Percentiles rank a stretch among this genome's conserved stretches.
phyloP scores from a whole-genome alignment of 2,797 vertebrate genomes.

The Geotrypetes seraphini region DNA sequence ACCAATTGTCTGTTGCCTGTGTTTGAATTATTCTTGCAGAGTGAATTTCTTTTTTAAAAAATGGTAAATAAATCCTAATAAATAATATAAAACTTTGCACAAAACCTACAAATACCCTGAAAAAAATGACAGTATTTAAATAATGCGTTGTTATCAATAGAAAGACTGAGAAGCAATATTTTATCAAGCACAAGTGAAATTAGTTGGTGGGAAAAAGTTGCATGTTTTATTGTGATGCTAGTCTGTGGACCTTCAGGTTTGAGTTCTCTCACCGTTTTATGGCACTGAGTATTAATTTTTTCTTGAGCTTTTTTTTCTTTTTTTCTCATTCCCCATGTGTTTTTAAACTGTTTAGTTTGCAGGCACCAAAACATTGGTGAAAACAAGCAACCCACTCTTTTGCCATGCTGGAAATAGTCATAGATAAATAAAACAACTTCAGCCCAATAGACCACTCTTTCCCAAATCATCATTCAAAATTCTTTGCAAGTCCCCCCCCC shows the following conservation, averaged over 20 bases:
- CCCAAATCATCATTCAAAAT: constrained; percentile 66
- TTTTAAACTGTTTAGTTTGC: constrained; percentile 36
- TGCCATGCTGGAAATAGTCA: constrained; percentile 49
- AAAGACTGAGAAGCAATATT: constrained; percentile 16
- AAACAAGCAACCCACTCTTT: constrained; percentile 32
- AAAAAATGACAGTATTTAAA: too few species aligned
- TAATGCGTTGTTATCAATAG: constrained; percentile 27
- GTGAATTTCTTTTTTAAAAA: too few species aligned
- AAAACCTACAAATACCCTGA: constrained; percentile 38
- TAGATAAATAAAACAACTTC: constrained; percentile 58
- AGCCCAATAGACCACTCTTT: constrained; percentile 56
- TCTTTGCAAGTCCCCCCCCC: constrained; percentile 75
- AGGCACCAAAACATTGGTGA: constrained; percentile 33
- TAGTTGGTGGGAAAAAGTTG: too few species aligned
- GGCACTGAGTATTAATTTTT: constrained; percentile 14
- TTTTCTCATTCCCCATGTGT: too few species aligned
- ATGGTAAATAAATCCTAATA: too few species aligned
- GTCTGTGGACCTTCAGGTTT: not conserved
- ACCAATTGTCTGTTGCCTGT: too few species aligned
- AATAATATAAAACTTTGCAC: too few species aligned
- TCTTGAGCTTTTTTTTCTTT: constrained; percentile 18
- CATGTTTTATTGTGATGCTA: not conserved
- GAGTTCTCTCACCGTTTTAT: constrained; percentile 3
- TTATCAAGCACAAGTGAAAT: too few species aligned
- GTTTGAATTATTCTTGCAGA: too few species aligned